These are phyloP conservation scores for Helleia helle DNA, from an alignment of 2,888 invertebrate genomes.

Conservation along the genomic window DNA sequence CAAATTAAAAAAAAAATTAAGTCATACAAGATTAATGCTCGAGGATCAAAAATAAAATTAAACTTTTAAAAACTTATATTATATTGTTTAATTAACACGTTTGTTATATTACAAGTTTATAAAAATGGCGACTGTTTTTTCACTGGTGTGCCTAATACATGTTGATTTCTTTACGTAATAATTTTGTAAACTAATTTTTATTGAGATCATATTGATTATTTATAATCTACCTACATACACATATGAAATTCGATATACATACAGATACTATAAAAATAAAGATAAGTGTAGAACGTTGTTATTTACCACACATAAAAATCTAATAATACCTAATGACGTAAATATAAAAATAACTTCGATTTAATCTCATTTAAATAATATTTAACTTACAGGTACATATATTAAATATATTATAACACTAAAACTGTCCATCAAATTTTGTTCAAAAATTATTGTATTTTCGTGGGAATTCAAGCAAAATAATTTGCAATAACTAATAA, in stretches of 20 bases:
- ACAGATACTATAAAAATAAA: conserved; percentile 17
- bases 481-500: too few relatives aligned
- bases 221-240: conserved; percentile 22
- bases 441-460: too few relatives aligned
- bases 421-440: background rate
- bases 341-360: conserved; percentile 62
- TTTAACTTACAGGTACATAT: conserved; percentile 37
- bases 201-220: conserved; percentile 27
- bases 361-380: conserved; percentile 55
- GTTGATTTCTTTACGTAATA: conserved; percentile 19
- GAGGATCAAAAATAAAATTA: background rate
- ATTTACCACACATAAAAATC: conserved; percentile 23
- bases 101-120: conserved; percentile 53
- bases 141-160: conserved; percentile 25
- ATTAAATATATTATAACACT: conserved; percentile 27
- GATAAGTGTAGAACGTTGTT: conserved; percentile 6
- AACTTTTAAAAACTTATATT: conserved; percentile 10
- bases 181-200: conserved; percentile 28
- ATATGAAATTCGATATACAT: conserved; percentile 18
- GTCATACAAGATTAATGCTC: background rate
- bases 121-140: conserved; percentile 52
- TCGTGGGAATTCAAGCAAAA: too few relatives aligned
- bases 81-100: conserved; percentile 56
- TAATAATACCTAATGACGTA: conserved; percentile 27
- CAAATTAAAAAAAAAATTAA: too few relatives aligned